Conservation (phyloP, 2,888 invertebrate species). For the Chloromyia formosa region DNA sequence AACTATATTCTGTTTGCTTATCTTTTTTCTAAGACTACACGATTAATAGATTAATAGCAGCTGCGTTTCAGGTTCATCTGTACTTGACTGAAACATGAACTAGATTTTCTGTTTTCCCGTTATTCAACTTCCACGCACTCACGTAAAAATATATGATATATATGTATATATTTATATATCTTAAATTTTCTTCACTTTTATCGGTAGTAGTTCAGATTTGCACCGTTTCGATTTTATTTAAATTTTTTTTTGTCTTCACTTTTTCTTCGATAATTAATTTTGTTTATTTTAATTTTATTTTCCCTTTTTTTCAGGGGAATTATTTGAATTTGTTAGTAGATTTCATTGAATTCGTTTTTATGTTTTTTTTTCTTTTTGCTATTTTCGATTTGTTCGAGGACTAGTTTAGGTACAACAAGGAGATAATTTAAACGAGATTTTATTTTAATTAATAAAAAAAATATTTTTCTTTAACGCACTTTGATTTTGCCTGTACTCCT, state of each 20-base stretch:
- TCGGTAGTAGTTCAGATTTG: slow-evolving; percentile 5
- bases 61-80: not conserved
- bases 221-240: slow-evolving; percentile 38
- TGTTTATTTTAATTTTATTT: slow-evolving; percentile 18
- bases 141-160: slow-evolving; percentile 15
- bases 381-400: slow-evolving; percentile 24
- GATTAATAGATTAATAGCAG: not conserved
- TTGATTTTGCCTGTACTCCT: too few relatives aligned
- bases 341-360: not conserved
- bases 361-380: not conserved
- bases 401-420: slow-evolving; percentile 15
- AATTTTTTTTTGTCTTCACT: too few relatives aligned
- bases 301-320: too few relatives aligned
- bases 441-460: too few relatives aligned
- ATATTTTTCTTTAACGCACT: too few relatives aligned
- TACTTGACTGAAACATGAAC: not conserved
- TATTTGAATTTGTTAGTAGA: not conserved
- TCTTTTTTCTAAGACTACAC: slow-evolving; percentile 37
- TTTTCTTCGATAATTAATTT: slow-evolving; percentile 11
- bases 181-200: not conserved
- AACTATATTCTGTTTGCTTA: slow-evolving; percentile 4
- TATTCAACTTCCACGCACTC: slow-evolving; percentile 22
- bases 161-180: too few relatives aligned
- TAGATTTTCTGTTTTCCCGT: not conserved
- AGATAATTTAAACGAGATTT: not conserved